Evolutionary conservation across 2,113 vertebrate species (phyloP).

Genomic region (Leptodactylus fuscus): DNA sequence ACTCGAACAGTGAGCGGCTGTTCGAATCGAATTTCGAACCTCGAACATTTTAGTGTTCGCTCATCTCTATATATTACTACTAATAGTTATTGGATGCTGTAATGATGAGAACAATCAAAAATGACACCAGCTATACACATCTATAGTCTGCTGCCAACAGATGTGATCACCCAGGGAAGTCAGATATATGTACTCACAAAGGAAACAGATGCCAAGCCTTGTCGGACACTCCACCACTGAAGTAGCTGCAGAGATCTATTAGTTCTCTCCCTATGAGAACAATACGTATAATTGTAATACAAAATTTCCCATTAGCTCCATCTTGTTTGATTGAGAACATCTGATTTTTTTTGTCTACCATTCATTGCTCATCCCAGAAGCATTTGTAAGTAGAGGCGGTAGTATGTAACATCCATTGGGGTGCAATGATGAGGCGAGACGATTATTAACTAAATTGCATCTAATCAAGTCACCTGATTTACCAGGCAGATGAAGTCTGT

Average conservation of each 20-base stretch:
- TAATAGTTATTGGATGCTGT: background rate
- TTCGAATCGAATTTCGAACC: too few species aligned
- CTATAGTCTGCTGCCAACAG: background rate
- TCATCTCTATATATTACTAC: background rate
- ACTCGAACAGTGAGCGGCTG: too few species aligned
- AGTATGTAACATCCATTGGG: background rate
- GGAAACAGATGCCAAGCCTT: background rate
- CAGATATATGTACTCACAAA: slow-evolving; percentile 1
- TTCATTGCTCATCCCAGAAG: background rate
- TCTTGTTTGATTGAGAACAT: background rate
- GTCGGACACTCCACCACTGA: background rate
- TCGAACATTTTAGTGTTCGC: too few species aligned
- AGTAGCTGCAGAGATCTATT: background rate
- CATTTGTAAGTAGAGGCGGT: background rate
- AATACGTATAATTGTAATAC: background rate
- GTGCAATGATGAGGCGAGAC: background rate
- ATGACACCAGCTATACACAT: background rate
- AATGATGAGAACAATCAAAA: background rate
- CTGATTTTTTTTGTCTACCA: background rate
- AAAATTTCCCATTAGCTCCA: background rate
- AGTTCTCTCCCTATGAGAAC: slow-evolving; percentile 2
- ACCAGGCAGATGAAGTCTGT: background rate
- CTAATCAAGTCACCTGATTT: background rate
- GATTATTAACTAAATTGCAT: background rate
- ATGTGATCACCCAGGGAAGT: slow-evolving; percentile 12